These are phyloP conservation scores for Armadillidium nasatum DNA, from an alignment of 1,140 invertebrate genomes.

Conservation along the genomic window DNA sequence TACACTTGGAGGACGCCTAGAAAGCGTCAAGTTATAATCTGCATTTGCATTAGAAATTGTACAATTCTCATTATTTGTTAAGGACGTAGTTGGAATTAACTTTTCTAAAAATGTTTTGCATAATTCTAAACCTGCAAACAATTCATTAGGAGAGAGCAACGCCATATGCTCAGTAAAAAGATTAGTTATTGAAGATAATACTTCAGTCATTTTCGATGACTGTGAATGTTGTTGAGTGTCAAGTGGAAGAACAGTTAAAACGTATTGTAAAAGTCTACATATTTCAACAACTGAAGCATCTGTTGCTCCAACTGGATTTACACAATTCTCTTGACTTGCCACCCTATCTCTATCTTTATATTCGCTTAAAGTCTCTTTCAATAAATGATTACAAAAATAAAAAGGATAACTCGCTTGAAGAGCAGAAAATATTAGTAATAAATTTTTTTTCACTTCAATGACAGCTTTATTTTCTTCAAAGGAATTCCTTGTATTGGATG, in stretches of 20 bases:
- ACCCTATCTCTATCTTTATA: slow-evolving; percentile 5
- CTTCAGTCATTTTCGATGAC: slow-evolving; percentile 36
- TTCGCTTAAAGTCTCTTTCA: background rate
- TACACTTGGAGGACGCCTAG: slow-evolving; percentile 20
- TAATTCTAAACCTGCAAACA: slow-evolving; percentile 40
- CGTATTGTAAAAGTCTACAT: slow-evolving; percentile 69
- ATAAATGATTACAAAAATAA: slow-evolving; percentile 47
- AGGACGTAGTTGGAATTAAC: slow-evolving; percentile 40
- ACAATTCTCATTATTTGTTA: slow-evolving; percentile 23
- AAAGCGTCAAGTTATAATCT: slow-evolving; percentile 14
- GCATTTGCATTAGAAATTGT: slow-evolving; percentile 20
- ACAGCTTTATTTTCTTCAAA: slow-evolving; percentile 28
- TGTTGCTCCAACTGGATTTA: slow-evolving; percentile 46
- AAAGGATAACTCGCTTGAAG: slow-evolving; percentile 82
- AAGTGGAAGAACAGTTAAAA: slow-evolving; percentile 71
- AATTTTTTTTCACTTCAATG: slow-evolving; percentile 67
- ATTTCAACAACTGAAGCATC: slow-evolving; percentile 51
- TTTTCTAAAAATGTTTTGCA: slow-evolving; percentile 42
- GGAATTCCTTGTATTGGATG: slow-evolving; percentile 4
- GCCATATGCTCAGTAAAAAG: slow-evolving; percentile 41
- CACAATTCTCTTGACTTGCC: slow-evolving; percentile 20
- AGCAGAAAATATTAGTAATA: slow-evolving; percentile 77
- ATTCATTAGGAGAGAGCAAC: slow-evolving; percentile 31
- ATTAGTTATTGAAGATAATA: slow-evolving; percentile 36
- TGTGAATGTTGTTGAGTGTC: slow-evolving; percentile 57